phyloP scores from a whole-genome alignment of 2,888 invertebrate genomes.

The Erebia epiphron region DNA sequence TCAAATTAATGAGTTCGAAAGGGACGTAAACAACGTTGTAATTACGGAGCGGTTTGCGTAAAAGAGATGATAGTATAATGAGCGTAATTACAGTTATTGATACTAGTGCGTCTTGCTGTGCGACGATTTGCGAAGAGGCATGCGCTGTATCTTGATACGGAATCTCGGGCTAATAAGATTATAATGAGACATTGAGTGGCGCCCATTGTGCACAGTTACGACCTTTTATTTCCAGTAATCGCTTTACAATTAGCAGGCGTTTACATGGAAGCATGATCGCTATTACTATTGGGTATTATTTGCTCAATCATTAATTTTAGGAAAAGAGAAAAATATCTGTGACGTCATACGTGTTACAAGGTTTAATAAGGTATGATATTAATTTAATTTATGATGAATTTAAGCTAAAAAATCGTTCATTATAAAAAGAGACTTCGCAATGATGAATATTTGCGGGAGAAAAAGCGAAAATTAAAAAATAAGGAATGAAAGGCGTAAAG shows the following conservation, averaged over 20 bases:
- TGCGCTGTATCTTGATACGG: conserved; percentile 58
- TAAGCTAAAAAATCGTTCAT: background rate
- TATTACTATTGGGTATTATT: conserved; percentile 4
- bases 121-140: conserved; percentile 51
- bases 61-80: conserved; percentile 78
- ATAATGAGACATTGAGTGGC: conserved; percentile 63
- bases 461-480: too few species aligned
- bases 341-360: background rate
- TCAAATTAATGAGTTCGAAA: conserved; percentile 75
- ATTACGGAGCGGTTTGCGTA: conserved; percentile 73
- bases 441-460: too few species aligned
- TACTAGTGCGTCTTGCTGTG: conserved; percentile 49
- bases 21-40: conserved; percentile 75
- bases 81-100: conserved; percentile 78
- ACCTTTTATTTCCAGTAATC: conserved; percentile 14
- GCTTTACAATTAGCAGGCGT: conserved; percentile 23
- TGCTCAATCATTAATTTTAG: background rate
- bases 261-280: background rate
- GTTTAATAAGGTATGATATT: background rate
- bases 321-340: background rate
- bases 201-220: conserved; percentile 34
- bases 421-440: too few species aligned
- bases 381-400: background rate
- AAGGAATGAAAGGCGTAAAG: too few species aligned
- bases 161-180: conserved; percentile 70